These are phyloP conservation scores for Epirrhoe alternata DNA, from an alignment of 2,888 invertebrate genomes.

Conservation along the genomic window DNA sequence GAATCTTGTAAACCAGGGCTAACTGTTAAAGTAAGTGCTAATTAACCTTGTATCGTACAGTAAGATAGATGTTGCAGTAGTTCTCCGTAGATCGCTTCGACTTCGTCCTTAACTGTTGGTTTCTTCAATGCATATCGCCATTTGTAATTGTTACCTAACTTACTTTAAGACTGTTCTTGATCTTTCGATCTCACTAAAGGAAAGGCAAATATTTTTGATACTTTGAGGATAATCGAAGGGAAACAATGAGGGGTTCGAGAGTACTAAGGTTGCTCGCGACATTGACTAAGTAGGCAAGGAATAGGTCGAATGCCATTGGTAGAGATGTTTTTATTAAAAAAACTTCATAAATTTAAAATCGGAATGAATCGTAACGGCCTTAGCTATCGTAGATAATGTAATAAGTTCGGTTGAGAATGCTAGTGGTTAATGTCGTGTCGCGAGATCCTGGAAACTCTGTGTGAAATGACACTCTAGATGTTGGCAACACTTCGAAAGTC, in stretches of 20 bases:
- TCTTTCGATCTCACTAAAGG: constrained; percentile 83
- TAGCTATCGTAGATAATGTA: constrained; percentile 23
- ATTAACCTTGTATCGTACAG: constrained; percentile 62
- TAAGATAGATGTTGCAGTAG: constrained; percentile 77
- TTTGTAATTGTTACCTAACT: constrained; percentile 84
- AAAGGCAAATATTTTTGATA: constrained; percentile 86
- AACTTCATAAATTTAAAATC: neutral
- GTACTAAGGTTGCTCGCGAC: constrained; percentile 32
- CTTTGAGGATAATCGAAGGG: constrained; percentile 82
- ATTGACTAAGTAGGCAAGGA: constrained; percentile 29
- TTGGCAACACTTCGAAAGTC: constrained; percentile 42
- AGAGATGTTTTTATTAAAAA: neutral
- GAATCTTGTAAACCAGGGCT: constrained; percentile 29
- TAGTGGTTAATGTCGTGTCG: constrained; percentile 27
- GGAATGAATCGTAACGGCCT: constrained; percentile 4
- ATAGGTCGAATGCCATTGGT: neutral
- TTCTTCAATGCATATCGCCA: constrained; percentile 81
- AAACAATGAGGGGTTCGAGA: constrained; percentile 66
- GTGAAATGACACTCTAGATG: constrained; percentile 42
- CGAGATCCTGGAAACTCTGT: constrained; percentile 41
- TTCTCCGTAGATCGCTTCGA: constrained; percentile 73
- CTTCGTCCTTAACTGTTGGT: constrained; percentile 78
- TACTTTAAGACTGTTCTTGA: constrained; percentile 84
- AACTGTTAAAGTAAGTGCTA: constrained; percentile 68
- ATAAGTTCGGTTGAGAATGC: constrained; percentile 18